phyloP scores from a whole-genome alignment of 2,113 vertebrate species.

The Uria lomvia region DNA sequence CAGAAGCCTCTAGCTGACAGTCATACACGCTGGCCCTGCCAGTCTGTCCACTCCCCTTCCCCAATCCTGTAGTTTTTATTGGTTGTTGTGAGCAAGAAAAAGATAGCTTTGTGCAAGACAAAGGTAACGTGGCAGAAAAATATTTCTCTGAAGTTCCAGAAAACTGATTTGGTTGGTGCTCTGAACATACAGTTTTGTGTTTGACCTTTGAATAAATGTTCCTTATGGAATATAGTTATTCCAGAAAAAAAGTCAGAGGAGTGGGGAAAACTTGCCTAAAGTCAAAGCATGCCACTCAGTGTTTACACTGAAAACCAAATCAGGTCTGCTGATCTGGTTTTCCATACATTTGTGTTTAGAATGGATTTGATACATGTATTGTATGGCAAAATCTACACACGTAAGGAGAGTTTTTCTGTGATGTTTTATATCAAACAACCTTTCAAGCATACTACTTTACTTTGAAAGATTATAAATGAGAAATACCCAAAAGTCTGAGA shows the following conservation, averaged over 20 bases:
- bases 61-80: accelerated
- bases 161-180: background rate
- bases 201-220: background rate
- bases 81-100: background rate
- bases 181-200: background rate
- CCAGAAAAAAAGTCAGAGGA: background rate
- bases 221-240: background rate
- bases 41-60: no score
- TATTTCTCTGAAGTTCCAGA: background rate
- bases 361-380: background rate
- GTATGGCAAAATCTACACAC: background rate
- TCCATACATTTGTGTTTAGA: background rate
- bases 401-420: background rate
- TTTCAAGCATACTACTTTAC: background rate
- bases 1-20: background rate
- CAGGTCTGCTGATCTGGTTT: background rate
- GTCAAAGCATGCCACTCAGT: background rate
- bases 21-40: background rate
- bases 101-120: background rate
- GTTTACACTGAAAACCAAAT: background rate
- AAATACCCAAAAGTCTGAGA: background rate
- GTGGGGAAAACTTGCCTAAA: background rate
- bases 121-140: background rate
- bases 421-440: background rate
- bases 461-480: background rate